Evolutionary conservation across 2,797 vertebrate genomes (phyloP), one percentile per base, ranked within the genome.

Genomic region (Merluccius polli): DNA sequence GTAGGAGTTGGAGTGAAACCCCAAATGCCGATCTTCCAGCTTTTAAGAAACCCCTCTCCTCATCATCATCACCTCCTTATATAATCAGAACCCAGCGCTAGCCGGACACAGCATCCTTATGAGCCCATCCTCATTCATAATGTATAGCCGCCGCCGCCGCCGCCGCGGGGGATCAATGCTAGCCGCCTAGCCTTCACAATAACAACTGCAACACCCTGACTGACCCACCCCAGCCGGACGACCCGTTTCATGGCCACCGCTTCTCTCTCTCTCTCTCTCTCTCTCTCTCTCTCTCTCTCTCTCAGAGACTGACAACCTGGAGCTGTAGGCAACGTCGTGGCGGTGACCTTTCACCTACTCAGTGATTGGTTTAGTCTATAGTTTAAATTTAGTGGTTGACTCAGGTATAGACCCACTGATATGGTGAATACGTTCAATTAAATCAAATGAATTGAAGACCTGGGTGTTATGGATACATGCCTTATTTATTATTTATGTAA

Each of bases 91-190:
- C 76, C 74, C 70, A 75, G 68, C 69, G 31, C 68, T 70, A 31
- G 38, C 65, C 44, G 72, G 76, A 70, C 35, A 33, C n/a, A 24
- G 67, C 9, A 27, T 5, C 27, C 70, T 81, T 78, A 77, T 80
- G 77, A 75, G 79, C 70, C 74, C 35, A 21, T 44, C 44, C 35
- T 79, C 74, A 70, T 82, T 65, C 36, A 88, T 82, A 79, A 83
- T 83, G 21, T 41, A 86, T 81, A 70, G 74, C 0, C 9, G 21
- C 9, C 29, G 72, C 12, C n/a, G n/a, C n/a, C n/a, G n/a, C n/a
- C n/a, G n/a, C n/a, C n/a, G n/a, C n/a, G n/a, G 48, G 30, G 41
- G 9, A 72, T 33, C n/a, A 16, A 72, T 71, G 70, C 52, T 24
- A 59, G 21, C 59, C 27, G 24, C 24, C n/a, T 27, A 27, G 59